Evolutionary conservation across 2,113 vertebrate genomes (phyloP).

Genomic region (Cyanoderma ruficeps): DNA sequence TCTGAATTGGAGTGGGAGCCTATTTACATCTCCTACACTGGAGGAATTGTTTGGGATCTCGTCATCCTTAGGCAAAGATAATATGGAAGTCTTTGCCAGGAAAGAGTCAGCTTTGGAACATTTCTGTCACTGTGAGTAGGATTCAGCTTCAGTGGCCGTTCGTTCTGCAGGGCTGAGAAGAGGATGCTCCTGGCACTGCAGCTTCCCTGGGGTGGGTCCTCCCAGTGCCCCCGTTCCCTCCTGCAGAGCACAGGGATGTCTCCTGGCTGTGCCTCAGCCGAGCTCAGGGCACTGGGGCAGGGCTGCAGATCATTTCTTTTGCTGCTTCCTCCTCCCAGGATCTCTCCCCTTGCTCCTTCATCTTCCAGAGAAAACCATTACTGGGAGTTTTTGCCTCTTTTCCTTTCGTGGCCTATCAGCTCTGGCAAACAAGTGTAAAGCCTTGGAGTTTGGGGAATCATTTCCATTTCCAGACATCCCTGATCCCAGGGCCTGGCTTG

Average conservation of each 20-base stretch:
- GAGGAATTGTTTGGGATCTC: neutral
- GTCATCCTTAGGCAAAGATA: neutral
- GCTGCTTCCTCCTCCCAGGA: neutral
- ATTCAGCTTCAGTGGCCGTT: neutral
- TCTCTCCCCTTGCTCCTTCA: neutral
- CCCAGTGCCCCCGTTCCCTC: neutral
- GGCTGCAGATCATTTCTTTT: neutral
- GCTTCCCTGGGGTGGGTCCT: neutral
- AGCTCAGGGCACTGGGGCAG: neutral
- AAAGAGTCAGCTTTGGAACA: neutral
- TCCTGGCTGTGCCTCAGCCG: neutral
- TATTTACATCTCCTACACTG: neutral
- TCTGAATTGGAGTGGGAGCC: neutral
- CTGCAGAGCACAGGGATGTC: neutral
- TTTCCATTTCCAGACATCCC: neutral
- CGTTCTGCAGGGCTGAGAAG: neutral
- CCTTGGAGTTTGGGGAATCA: neutral
- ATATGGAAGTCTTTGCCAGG: neutral
- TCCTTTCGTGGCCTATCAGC: neutral
- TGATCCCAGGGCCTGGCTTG: fast-evolving
- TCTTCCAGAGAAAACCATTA: neutral
- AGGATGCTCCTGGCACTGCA: fast-evolving
- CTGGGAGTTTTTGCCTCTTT: neutral
- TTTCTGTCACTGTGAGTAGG: neutral
- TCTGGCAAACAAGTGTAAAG: neutral